Evolutionary conservation across 2,797 vertebrate species (phyloP).

Genomic region (Momotus momota): DNA sequence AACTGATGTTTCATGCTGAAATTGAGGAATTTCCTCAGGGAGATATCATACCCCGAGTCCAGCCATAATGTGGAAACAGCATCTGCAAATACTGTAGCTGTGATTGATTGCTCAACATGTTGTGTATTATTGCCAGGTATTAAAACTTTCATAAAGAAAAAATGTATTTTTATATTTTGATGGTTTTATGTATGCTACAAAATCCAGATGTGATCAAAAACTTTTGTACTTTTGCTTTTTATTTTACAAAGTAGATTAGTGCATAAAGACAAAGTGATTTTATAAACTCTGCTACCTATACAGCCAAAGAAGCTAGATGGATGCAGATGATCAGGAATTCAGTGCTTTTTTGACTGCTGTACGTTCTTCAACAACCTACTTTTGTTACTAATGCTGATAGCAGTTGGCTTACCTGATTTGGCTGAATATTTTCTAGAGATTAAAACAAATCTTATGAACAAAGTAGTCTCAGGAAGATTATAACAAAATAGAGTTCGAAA

Average conservation of each 20-base stretch:
- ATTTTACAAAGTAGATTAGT: neutral
- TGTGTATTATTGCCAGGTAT: conserved; percentile 31
- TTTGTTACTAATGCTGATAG: neutral
- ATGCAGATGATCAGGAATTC: neutral
- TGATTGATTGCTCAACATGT: neutral
- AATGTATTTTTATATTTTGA: conserved; percentile 66
- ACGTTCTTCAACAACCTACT: neutral
- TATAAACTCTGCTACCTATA: neutral
- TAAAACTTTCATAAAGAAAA: conserved; percentile 47
- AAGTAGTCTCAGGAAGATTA: neutral
- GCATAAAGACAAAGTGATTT: neutral
- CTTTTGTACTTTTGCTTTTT: conserved; percentile 34
- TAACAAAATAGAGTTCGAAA: neutral
- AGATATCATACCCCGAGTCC: conserved; percentile 82
- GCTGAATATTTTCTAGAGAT: neutral
- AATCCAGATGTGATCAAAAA: conserved; percentile 16
- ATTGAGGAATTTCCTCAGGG: conserved; percentile 81
- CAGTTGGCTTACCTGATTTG: neutral
- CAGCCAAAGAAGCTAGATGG: neutral
- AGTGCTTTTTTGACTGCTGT: neutral
- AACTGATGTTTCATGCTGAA: conserved; percentile 87
- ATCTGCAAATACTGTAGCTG: neutral
- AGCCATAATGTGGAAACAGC: conserved; percentile 58
- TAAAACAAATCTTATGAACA: neutral
- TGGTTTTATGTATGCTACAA: conserved; percentile 41